Evolutionary conservation across 2,113 vertebrate genomes (phyloP).

Genomic region (Lonchura striata): DNA sequence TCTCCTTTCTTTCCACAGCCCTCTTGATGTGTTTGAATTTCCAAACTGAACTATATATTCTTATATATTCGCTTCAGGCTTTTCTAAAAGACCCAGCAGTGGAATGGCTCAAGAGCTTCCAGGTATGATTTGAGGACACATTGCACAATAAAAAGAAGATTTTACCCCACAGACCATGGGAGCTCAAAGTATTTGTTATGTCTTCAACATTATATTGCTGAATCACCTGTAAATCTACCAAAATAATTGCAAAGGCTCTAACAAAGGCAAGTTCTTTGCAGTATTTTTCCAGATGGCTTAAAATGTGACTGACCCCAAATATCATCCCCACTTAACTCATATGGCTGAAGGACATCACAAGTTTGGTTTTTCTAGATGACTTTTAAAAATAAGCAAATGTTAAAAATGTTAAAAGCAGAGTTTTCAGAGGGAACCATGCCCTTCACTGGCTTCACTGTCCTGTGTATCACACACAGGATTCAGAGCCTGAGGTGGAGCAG

Average conservation of each 20-base stretch:
- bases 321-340: background rate
- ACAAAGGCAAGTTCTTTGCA: background rate
- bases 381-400: no score
- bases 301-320: background rate
- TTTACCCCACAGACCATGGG: background rate
- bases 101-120: background rate
- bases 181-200: background rate
- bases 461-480: no score
- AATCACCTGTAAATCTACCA: background rate
- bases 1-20: background rate
- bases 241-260: background rate
- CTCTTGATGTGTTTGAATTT: background rate
- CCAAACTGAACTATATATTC: background rate
- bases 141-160: background rate
- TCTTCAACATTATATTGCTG: background rate
- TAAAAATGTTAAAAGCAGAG: no score
- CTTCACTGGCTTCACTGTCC: background rate
- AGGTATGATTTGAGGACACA: background rate
- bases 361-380: no score
- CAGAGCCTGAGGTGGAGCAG: background rate
- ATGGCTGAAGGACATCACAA: no score
- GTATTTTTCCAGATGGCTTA: background rate
- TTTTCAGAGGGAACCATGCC: fast-evolving
- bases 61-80: background rate
- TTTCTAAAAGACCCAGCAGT: background rate